phyloP scores from a whole-genome alignment of 2,888 invertebrate genomes.

The Tineola bisselliella region DNA sequence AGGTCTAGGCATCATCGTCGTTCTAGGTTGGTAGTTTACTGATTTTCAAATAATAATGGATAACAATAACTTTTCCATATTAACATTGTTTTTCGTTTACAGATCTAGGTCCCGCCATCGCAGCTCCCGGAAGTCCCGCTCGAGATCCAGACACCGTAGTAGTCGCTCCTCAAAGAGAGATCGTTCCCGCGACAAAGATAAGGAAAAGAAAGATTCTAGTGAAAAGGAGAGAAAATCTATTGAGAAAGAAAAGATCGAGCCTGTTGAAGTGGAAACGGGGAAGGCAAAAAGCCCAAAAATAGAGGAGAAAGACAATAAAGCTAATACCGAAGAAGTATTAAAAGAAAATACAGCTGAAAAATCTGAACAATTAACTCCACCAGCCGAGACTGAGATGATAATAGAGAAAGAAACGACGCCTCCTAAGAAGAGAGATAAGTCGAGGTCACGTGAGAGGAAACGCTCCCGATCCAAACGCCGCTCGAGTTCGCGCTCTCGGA shows the following conservation, averaged over 20 bases:
- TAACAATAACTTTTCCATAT: not conserved
- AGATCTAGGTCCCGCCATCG: slow-evolving; percentile 68
- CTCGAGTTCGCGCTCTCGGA: slow-evolving; percentile 65
- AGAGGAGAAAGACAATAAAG: slow-evolving; percentile 31
- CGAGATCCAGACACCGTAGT: slow-evolving; percentile 64
- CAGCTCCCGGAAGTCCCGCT: slow-evolving; percentile 64
- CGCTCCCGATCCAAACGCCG: slow-evolving; percentile 70
- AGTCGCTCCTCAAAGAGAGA: slow-evolving; percentile 58
- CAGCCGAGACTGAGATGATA: slow-evolving; percentile 26
- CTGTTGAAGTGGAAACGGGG: slow-evolving; percentile 44
- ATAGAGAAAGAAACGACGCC: slow-evolving; percentile 33
- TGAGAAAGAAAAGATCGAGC: slow-evolving; percentile 39
- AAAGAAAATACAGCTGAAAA: slow-evolving; percentile 16
- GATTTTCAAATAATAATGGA: too few relatives aligned
- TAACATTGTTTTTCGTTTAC: slow-evolving; percentile 17
- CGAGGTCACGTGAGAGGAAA: slow-evolving; percentile 51
- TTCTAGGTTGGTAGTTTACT: slow-evolving; percentile 34
- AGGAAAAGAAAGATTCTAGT: slow-evolving; percentile 35
- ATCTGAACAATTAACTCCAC: not conserved
- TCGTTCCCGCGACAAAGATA: slow-evolving; percentile 46
- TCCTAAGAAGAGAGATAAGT: slow-evolving; percentile 54
- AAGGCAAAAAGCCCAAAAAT: slow-evolving; percentile 35
- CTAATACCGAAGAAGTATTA: slow-evolving; percentile 23
- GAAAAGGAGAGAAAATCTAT: slow-evolving; percentile 27
- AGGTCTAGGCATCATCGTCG: slow-evolving; percentile 65